These are phyloP conservation scores for Setophaga kirtlandii DNA, from an alignment of 2,113 vertebrate genomes.

Conservation along the genomic window DNA sequence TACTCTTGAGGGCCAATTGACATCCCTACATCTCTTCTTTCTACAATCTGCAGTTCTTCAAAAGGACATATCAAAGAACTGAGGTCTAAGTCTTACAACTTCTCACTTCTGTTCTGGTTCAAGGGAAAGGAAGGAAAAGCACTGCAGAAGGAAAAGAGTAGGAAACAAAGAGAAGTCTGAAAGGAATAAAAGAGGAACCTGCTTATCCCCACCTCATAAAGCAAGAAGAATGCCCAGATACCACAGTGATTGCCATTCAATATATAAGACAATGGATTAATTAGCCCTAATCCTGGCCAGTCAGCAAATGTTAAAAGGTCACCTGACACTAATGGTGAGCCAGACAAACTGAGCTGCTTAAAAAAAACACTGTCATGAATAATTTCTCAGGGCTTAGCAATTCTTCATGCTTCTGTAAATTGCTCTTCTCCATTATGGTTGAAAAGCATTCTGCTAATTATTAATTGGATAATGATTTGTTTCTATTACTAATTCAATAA, in stretches of 20 bases:
- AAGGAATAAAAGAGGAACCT: background rate
- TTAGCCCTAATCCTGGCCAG: background rate
- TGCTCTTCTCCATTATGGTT: constrained; percentile 19
- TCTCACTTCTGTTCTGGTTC: background rate
- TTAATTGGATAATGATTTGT: constrained; percentile 68
- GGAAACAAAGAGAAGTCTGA: background rate
- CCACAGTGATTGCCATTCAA: background rate
- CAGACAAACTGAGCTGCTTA: background rate
- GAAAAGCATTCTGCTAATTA: constrained; percentile 54
- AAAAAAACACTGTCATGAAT: background rate
- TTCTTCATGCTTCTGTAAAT: constrained; percentile 22
- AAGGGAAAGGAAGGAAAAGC: background rate
- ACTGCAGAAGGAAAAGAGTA: background rate
- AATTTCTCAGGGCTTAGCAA: constrained; percentile 14
- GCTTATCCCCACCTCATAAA: background rate
- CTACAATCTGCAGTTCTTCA: background rate
- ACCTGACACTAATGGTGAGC: constrained; percentile 11
- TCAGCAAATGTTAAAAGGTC: constrained; percentile 27
- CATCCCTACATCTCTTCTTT: background rate
- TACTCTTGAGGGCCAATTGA: background rate
- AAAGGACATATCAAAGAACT: background rate
- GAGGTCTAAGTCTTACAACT: background rate
- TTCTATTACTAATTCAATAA: constrained; percentile 56
- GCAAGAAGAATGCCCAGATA: background rate
- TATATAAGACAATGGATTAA: background rate